Percentiles rank a stretch among this genome's conserved stretches.
Conservation (phyloP, 2,797 vertebrate genomes). For the Chloroceryle amazona region DNA sequence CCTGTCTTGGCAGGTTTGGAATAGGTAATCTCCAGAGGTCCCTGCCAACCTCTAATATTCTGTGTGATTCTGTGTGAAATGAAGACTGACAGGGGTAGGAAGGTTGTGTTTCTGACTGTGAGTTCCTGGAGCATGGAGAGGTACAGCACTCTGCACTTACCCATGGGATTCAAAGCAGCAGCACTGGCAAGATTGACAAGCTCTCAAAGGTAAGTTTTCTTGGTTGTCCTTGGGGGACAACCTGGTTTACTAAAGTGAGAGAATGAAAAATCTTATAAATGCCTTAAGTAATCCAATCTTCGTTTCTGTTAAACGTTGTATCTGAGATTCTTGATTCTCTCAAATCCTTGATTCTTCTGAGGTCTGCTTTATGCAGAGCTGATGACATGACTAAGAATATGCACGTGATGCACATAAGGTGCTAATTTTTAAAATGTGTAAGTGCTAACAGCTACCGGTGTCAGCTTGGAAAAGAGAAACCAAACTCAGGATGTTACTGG, state of each 20-base stretch:
- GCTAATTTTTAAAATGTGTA: background rate
- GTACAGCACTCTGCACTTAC: background rate
- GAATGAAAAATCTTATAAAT: background rate
- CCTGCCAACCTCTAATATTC: too few species aligned
- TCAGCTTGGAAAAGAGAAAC: background rate
- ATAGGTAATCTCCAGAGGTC: too few species aligned
- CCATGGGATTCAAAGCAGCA: rapidly evolving
- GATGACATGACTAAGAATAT: background rate
- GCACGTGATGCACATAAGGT: background rate
- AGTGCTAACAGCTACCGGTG: background rate
- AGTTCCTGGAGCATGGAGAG: background rate
- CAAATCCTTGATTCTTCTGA: background rate
- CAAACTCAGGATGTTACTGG: background rate
- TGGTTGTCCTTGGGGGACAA: background rate
- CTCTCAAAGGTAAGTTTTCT: background rate
- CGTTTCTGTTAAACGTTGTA: background rate
- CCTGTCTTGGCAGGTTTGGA: too few species aligned
- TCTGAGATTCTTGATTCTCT: background rate
- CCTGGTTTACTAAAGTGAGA: background rate
- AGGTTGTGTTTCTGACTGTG: background rate
- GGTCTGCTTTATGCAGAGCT: background rate
- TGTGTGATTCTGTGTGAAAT: too few species aligned
- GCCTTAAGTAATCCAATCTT: background rate
- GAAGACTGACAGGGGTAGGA: background rate
- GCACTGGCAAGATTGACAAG: background rate